Percentiles rank a stretch among this genome's conserved stretches.
Conservation (phyloP, 2,888 invertebrate species). For the Pandemis heparana region DNA sequence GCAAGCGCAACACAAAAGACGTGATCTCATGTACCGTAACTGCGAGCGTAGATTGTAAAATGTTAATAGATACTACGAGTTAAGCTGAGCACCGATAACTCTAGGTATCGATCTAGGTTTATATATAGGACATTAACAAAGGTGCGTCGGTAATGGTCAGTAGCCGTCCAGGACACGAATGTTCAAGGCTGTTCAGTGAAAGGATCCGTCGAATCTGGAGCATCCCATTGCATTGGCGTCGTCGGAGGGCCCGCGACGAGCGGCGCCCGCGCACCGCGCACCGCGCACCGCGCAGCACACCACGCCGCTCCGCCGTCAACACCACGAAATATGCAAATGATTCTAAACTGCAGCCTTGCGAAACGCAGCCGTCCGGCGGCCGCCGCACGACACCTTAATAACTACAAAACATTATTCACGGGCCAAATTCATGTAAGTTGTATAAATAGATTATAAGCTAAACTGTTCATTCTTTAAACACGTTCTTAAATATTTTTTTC, state of each 20-base stretch:
- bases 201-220: slow-evolving; percentile 82
- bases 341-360: slow-evolving; percentile 73
- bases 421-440: slow-evolving; percentile 76
- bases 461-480: neutral
- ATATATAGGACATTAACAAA: slow-evolving; percentile 80
- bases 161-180: slow-evolving; percentile 60
- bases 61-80: slow-evolving; percentile 38
- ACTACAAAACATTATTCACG: slow-evolving; percentile 78
- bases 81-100: slow-evolving; percentile 61
- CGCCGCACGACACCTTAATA: slow-evolving; percentile 81
- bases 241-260: slow-evolving; percentile 20
- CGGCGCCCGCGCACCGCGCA: slow-evolving; percentile 52
- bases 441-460: slow-evolving; percentile 69
- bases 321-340: slow-evolving; percentile 79
- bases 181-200: slow-evolving; percentile 81
- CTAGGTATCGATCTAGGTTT: slow-evolving; percentile 76
- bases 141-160: slow-evolving; percentile 78
- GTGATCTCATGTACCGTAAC: slow-evolving; percentile 29
- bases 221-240: slow-evolving; percentile 63
- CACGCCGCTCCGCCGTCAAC: slow-evolving; percentile 62
- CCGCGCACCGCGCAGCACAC: slow-evolving; percentile 56
- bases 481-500: neutral
- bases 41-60: slow-evolving; percentile 28
- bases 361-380: slow-evolving; percentile 73
- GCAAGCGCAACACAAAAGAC: slow-evolving; percentile 39